Base-by-base conservation (phyloP, 2,113 vertebrate species). In the Austrofundulus limnaeus region DNA sequence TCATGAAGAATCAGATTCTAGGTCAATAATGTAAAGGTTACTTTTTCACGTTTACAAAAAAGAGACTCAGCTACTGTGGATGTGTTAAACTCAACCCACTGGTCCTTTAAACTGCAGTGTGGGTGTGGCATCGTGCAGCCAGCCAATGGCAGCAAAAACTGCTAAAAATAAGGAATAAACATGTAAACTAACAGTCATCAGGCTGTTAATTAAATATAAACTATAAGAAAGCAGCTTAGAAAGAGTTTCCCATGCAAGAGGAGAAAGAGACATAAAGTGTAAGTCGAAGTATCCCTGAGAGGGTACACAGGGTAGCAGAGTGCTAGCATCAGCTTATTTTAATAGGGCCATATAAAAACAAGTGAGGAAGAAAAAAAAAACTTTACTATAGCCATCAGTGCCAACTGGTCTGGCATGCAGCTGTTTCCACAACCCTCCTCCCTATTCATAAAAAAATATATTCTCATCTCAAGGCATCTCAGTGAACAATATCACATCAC, bases 401-500 rank as follows among this genome's bases (percentile, higher is more conserved):
- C 91, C 91, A 92, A 90, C 90, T 87, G 89, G 91, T 92, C 91
- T 92, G 91, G 90, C 90, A 89, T 60, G 88, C 92, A 93, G 92
- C 92, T 93, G 92, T 92, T 93, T 89, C 84, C 80, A 85, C 66
- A 70, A 75, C 73, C 82, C 85, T 82, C 83, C 85, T 85, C 85
- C 88, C 85, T 91, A 91, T 91, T 90, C 87, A 88, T 87, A 84
- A 90, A 90, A 75, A 65, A 86, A 75, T 82, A 70, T 84, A 88
- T 87, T 89, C 88, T 90, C 86, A 90, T 93, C 92, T 92, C 89
- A 59, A 93, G 93, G 93, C 94, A 87, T 92, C 88, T 90, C 83
- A 92, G 76, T 72, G 84, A 89, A 91, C 75, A 92, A 93, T 94
- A 94, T 95, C 93, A 94, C 93, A 93, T 94, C 93, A 88, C 94